Percentiles rank a stretch among this genome's conserved stretches.
Conservation (phyloP, 1,140 invertebrate genomes). For the Aphidius ervi region DNA sequence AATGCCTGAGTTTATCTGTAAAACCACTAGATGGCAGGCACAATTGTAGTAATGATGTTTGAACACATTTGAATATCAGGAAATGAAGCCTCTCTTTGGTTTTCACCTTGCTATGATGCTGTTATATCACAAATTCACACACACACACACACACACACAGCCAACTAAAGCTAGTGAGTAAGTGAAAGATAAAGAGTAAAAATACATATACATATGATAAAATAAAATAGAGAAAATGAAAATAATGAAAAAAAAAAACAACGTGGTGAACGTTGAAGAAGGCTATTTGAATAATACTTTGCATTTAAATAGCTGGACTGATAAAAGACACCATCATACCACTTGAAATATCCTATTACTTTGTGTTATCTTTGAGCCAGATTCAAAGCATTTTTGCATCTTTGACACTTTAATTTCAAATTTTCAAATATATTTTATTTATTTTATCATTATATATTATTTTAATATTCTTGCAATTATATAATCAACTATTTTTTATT, state of each 20-base stretch:
- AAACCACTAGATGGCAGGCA: constrained; percentile 29
- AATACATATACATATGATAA: constrained; percentile 9
- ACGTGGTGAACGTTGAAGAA: constrained; percentile 18
- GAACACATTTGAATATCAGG: constrained; percentile 51
- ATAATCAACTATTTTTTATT: no score
- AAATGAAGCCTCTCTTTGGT: constrained; percentile 45
- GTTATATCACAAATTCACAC: not conserved
- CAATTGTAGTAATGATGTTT: constrained; percentile 41
- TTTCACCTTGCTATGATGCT: not conserved
- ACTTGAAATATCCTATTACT: constrained; percentile 50
- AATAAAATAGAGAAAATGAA: constrained; percentile 10
- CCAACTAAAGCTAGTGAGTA: not conserved
- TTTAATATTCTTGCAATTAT: no score
- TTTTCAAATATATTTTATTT: not conserved
- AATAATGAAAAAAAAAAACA: no score
- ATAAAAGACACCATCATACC: constrained; percentile 46
- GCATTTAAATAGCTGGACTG: constrained; percentile 46
- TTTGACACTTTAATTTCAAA: constrained; percentile 13
- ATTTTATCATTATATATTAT: no score
- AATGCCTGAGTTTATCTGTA: constrained; percentile 28
- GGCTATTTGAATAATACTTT: constrained; percentile 51
- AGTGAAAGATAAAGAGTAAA: not conserved
- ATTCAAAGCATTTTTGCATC: constrained; percentile 25
- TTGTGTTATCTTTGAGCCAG: constrained; percentile 38
- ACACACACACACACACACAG: not conserved